These are phyloP conservation scores for human DNA, from an alignment of 2,113 vertebrate genomes.

Conservation along the genomic window GRCh38 chr4:48974001-48974500, in stretches of 20 bases:
- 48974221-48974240: not conserved
- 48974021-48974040: not conserved
- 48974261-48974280: not conserved
- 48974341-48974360: not conserved
- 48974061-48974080: too few species aligned
- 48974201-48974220: not conserved
- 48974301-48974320: not conserved
- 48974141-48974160: not conserved
- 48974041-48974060: not conserved
- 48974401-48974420: not conserved
- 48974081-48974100: not conserved
- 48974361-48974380: not conserved
- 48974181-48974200: not conserved
- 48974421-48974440: not conserved
- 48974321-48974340: not conserved
- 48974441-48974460: not conserved
- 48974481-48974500: too few species aligned
- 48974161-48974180: not conserved
- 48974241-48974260: not conserved
- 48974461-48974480: too few species aligned
- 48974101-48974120: not conserved
- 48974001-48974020: not conserved
- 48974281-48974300: not conserved
- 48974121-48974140: not conserved
- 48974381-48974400: not conserved